Percentiles rank a stretch among this genome's conserved stretches.
phyloP scores from a whole-genome alignment of 1,140 invertebrate genomes.

The Bombus affinis region DNA sequence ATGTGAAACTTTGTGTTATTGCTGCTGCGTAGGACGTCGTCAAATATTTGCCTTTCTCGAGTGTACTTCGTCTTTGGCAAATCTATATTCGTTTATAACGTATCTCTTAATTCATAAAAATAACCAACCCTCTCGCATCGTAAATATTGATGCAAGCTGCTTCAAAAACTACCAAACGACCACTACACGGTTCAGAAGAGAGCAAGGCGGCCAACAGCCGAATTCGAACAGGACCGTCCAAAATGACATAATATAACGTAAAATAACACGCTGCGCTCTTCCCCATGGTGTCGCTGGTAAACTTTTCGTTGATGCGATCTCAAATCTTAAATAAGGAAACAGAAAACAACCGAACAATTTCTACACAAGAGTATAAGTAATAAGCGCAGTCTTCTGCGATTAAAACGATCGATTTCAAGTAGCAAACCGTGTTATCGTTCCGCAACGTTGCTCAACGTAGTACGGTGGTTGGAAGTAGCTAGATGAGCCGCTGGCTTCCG shows the following conservation, averaged over 20 bases:
- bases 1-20: not conserved
- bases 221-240: too few species aligned
- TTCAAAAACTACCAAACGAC: too few species aligned
- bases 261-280: too few species aligned
- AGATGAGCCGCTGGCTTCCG: not conserved
- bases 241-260: too few species aligned
- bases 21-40: not conserved
- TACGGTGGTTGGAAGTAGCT: not conserved
- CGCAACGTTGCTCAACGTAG: not conserved
- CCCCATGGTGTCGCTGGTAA: too few species aligned
- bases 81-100: too few species aligned
- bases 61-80: too few species aligned
- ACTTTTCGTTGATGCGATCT: too few species aligned
- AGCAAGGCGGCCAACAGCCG: too few species aligned
- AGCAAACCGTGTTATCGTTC: not conserved
- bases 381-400: not conserved
- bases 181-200: too few species aligned
- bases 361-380: not conserved
- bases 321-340: not conserved
- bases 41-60: not conserved
- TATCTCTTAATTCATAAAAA: not conserved
- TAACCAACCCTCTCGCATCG: not conserved
- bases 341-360: not conserved
- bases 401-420: not conserved
- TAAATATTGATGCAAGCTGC: not conserved